Base-by-base conservation (phyloP, 1,140 invertebrate species). In the Drosophila santomea region DNA sequence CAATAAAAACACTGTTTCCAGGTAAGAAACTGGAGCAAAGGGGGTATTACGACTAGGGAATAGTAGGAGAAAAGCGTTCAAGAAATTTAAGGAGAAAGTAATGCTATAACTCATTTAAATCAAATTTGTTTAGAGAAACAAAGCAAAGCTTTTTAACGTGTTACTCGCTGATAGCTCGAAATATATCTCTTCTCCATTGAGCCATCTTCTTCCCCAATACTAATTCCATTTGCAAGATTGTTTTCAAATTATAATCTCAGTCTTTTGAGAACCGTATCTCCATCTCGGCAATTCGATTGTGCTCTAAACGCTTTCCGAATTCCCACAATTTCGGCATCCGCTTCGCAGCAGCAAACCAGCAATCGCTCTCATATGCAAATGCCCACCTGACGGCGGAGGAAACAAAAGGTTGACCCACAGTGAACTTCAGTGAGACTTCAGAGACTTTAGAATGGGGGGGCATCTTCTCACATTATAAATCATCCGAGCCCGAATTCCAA, bases 281-380 rank as follows among this genome's bases (percentile, higher is more conserved):
- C 67, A 41, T 25, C 48, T 23, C 15, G 6, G 2, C 20, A 10
- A 25, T 56, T 28, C 20, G 67, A 69, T 71, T 20, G 51, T 67
- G 2, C 12, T 8, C 47, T 54, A 57, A 75, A 75, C 43, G 60
- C 38, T 75, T 58, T 58, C 54, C 25, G 23, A 52, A 60, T 59
- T 74, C 73, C 72, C 73, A 75, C 73, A 74, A 75, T 75, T 75
- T 66, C 47, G 75, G 73, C 73, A 74, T 74, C 67, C 67, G 67
- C 63, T 68, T 17, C 11, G 6, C 14, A 15, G 47, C n/a, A 61
- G 54, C 7, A 48, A 54, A 43, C 48, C n/a, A 54, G 54, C 7
- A 48, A 61, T 51, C 62, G 23, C 62, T 39, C 15, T 45, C 38
- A n/a, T 74, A 74, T 74, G 72, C 72, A 75, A 75, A 75, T 75